Evolutionary conservation across 2,797 vertebrate species (phyloP), one percentile per base, ranked within the genome.

Genomic region (Thripadectes ignobilis): DNA sequence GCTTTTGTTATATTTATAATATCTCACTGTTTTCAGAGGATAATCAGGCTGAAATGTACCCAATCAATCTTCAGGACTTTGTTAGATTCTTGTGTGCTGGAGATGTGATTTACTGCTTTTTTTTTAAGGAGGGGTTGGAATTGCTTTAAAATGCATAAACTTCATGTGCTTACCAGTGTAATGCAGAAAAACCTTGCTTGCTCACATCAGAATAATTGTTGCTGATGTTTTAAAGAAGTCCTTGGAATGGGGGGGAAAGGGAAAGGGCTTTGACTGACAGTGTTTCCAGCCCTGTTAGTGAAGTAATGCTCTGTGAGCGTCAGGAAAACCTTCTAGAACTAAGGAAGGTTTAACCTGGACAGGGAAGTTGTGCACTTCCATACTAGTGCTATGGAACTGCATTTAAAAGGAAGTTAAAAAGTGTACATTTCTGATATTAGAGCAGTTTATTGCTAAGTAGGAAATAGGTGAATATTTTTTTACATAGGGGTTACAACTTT

Each of bases 1-100:
- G 96, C 98, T 98, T 98, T 98, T 98, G 98, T 98, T 97, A 58
- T 49, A 82, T 96, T 96, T 96, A 98, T 98, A 98, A 98, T 96
- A 88, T 79, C 69, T 92, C 78, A 90, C 96, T 97, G 97, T 98
- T 96, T 97, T 93, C 96, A 91, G 94, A 94, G 94, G 92, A 88
- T 97, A 52, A 95, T 91, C 92, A 96, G 96, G 32, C 89, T 97
- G 90, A 96, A 96, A 96, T 95, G 74, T 95, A 97, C 95, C 96
- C 74, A 83, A 18, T 96, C 95, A 82, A 87, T 97, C 96, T 98
- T 96, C 95, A 96, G 89, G 94, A 96, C 71, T 91, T 96, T 90
- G 90, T 97, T 95, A 85, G 84, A 14, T 57, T 87, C 22, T 75
- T 95, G 14, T 66, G 8, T 88, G 54, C 43, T 55, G 22, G 74